Evolutionary conservation across 2,888 invertebrate genomes (phyloP).

Genomic region (Drosophila melanosoma): DNA sequence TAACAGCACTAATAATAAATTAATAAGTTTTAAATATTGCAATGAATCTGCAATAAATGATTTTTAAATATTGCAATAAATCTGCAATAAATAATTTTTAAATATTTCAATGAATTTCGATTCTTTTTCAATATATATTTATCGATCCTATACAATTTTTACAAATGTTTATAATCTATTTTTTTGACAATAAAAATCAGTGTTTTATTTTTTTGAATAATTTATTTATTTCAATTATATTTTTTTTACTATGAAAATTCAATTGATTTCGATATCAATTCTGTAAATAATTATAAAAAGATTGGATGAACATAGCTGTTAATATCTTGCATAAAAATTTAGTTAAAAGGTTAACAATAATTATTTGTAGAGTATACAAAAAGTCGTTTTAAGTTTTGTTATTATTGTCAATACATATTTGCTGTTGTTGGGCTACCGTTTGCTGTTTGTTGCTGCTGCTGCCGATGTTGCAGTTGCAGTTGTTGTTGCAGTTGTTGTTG

Average conservation of each 20-base stretch:
- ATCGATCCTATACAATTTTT: neutral
- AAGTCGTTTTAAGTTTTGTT: conserved; percentile 17
- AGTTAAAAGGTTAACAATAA: neutral
- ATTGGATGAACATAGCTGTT: neutral
- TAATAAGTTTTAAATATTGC: neutral
- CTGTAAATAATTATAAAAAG: neutral
- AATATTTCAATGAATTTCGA: neutral
- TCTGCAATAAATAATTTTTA: neutral
- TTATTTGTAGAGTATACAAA: conserved; percentile 20
- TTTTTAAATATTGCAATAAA: neutral
- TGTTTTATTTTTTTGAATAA: neutral
- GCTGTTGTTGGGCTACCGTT: conserved; percentile 46
- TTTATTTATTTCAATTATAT: no score
- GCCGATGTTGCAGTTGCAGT: neutral
- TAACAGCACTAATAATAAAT: neutral
- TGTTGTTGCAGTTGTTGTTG: neutral
- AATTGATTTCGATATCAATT: neutral
- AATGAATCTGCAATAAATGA: neutral
- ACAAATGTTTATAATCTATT: neutral
- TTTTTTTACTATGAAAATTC: neutral
- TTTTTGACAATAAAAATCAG: neutral
- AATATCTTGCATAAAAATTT: neutral
- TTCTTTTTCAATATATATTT: no score
- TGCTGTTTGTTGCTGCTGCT: conserved; percentile 28
- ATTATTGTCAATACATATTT: conserved; percentile 11